Evolutionary conservation across 2,113 vertebrate species (phyloP).

Genomic region (Eurypyga helias): DNA sequence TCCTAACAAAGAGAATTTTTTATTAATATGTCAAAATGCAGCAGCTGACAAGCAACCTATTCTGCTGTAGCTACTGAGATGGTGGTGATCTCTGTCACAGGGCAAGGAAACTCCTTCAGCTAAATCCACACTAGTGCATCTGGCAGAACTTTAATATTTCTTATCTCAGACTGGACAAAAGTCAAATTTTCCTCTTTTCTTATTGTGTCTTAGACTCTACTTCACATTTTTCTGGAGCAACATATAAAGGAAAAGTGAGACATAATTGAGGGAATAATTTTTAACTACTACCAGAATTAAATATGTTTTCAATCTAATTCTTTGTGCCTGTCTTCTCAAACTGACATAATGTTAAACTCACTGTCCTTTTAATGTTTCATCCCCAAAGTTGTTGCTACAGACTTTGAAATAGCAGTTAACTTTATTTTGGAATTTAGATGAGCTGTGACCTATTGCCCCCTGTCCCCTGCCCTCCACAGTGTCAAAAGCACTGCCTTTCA

Average conservation of each 20-base stretch:
- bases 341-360: not conserved
- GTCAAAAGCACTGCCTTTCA: constrained; percentile 2
- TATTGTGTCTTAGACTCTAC: not conserved
- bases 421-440: constrained; percentile 40
- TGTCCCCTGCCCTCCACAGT: not conserved
- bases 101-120: not conserved
- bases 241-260: not conserved
- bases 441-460: not conserved
- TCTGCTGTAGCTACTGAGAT: not conserved
- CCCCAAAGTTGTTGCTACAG: constrained; percentile 22
- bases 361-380: constrained; percentile 9
- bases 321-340: not conserved
- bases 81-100: not conserved
- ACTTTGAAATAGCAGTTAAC: constrained; percentile 43
- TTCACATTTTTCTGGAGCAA: not conserved
- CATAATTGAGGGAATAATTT: not conserved
- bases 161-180: not conserved
- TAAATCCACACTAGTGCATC: not conserved
- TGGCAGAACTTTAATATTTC: not conserved
- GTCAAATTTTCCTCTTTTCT: not conserved
- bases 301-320: not conserved
- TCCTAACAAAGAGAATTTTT: not conserved
- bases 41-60: not conserved
- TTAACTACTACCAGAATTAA: not conserved
- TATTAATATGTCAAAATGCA: not conserved